Percentiles rank a stretch among this genome's conserved stretches.
Conservation (phyloP, 2,888 invertebrate genomes). For the Drosophila nr. medialis region DNA sequence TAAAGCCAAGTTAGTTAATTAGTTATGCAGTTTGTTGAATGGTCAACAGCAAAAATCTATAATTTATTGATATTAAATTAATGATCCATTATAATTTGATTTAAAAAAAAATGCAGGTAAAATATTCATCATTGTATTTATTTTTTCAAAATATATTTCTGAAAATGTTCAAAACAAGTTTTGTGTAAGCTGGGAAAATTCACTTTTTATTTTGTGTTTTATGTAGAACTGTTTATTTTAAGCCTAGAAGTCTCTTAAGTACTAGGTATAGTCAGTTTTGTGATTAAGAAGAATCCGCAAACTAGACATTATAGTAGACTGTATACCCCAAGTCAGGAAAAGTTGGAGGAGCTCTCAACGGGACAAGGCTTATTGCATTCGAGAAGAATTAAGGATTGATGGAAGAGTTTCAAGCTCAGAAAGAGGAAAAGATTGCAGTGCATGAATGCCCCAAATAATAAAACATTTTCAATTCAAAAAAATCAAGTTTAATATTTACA, state of each 20-base stretch:
- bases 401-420: neutral
- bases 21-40: constrained; percentile 32
- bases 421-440: neutral
- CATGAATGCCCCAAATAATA: too few species aligned
- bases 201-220: neutral
- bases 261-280: too few species aligned
- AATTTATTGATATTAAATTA: constrained; percentile 14
- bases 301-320: neutral
- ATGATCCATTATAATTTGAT: constrained; percentile 1
- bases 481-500: too few species aligned
- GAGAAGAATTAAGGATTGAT: neutral
- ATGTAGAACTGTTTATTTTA: neutral
- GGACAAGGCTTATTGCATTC: neutral
- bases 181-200: too few species aligned
- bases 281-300: neutral
- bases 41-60: constrained; percentile 13
- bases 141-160: neutral
- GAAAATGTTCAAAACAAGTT: neutral
- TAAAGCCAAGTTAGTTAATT: constrained; percentile 51
- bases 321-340: neutral
- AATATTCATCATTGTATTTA: neutral
- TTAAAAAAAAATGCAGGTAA: neutral
- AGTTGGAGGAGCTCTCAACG: neutral
- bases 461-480: neutral
- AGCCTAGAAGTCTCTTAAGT: too few species aligned